Base-by-base conservation (phyloP, 2,888 invertebrate genomes). In the Cistogaster globosa region DNA sequence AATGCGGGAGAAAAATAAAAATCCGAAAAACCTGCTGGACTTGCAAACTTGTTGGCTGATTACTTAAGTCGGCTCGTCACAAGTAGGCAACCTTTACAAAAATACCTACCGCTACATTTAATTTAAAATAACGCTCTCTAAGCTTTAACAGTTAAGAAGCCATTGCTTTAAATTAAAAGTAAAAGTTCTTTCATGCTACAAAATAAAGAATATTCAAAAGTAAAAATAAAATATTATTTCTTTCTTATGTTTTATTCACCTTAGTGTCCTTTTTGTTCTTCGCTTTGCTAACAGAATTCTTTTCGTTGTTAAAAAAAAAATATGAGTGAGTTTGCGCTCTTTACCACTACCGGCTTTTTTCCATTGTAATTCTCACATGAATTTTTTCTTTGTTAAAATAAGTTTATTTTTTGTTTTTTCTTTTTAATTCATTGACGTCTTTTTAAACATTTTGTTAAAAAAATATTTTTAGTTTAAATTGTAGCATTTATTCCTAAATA, bases 271-370 rank as follows among this genome's bases (percentile, higher is more conserved):
- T 20, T 26, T 11, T 42, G 16, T 55, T 22, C 9, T 58, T 32
- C 63, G 16, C 53, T 74, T 72, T 58, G 11, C 26, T 48, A 9
- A 45, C 80, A 60, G 83, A 7, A 12, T 26, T 26, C 26, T 26
- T 26, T 26, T 26, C 2, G 26, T 26, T 26, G 26, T 26, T 26
- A 26, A 26, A 26, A 26, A n/a, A 26, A 26, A 26, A 26, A 18
- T n/a, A 77, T 85, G 65, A 69, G 38, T 9, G 84, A 87, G 89
- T 5, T 5, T 90, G 90, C 90, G 90, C 89, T 42, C 11, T 78
- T 75, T 86, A 14, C 58, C 63, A 75, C 75, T 87, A 89, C 91
- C 90, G 90, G 91, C 89, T 82, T 90, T 90, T 89, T 88, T 65
- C 6, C 8, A 20, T 57, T 67, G 26, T 48, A 22, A 42, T 42